These are phyloP conservation scores for Temnothorax longispinosus DNA, from an alignment of 1,140 invertebrate species.

Conservation along the genomic window DNA sequence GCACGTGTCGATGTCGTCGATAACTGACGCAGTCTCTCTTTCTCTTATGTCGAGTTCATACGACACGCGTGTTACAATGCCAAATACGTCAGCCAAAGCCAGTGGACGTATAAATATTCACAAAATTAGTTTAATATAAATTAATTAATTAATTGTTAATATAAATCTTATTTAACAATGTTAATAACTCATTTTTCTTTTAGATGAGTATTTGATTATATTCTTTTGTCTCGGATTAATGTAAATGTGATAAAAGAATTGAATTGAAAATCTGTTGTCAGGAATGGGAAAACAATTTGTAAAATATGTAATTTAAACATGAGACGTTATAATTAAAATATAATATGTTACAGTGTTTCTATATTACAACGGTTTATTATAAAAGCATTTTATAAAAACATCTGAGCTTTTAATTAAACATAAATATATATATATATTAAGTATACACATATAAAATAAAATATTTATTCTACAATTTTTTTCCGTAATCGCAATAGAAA, in stretches of 20 bases:
- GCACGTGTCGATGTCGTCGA: conserved; percentile 38
- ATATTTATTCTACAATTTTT: not conserved
- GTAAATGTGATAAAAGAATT: not conserved
- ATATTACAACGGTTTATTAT: not conserved
- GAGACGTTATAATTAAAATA: not conserved
- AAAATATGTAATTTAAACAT: not conserved
- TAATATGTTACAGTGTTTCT: not conserved
- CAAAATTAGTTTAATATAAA: not conserved
- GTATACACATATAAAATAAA: conserved; percentile 12
- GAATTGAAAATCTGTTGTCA: not conserved
- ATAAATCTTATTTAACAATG: not conserved
- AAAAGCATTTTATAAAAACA: too few species aligned
- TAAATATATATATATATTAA: not conserved
- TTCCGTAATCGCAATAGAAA: not conserved
- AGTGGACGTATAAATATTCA: not conserved
- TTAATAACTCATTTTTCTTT: not conserved
- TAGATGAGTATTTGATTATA: not conserved
- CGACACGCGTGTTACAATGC: not conserved
- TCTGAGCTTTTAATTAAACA: too few species aligned
- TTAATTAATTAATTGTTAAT: not conserved
- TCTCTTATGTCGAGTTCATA: not conserved
- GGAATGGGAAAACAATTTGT: not conserved
- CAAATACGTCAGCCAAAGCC: not conserved
- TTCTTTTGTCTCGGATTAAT: not conserved
- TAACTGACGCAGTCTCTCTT: not conserved